Conservation (phyloP, 2,888 invertebrate species). For the Chironomus riparius region DNA sequence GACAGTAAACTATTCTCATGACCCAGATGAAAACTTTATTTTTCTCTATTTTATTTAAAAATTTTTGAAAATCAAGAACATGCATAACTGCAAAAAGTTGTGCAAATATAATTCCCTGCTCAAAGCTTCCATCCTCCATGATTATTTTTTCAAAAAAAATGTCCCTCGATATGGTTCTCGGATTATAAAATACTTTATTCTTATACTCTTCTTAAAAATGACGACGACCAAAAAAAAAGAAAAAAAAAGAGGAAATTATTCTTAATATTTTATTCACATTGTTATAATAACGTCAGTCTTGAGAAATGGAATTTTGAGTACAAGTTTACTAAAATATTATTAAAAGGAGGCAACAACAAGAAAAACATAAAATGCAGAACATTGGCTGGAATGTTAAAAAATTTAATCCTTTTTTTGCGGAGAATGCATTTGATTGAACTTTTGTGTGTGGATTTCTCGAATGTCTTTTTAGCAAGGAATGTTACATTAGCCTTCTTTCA, state of each 20-base stretch:
- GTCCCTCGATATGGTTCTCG: neutral
- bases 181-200: neutral
- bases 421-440: conserved; percentile 6
- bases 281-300: neutral
- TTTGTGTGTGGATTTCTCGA: neutral
- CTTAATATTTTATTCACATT: neutral
- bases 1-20: too few species aligned
- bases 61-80: too few species aligned
- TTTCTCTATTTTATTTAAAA: too few species aligned
- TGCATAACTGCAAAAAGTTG: too few species aligned
- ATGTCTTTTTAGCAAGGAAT: neutral
- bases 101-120: too few species aligned
- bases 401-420: neutral
- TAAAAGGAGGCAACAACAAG: neutral
- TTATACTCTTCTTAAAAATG: neutral
- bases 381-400: neutral
- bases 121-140: too few species aligned
- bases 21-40: too few species aligned
- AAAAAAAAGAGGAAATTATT: neutral
- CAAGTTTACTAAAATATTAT: neutral
- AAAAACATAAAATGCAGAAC: neutral
- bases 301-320: neutral
- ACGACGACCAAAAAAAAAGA: neutral
- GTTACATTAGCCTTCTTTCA: conserved; percentile 1
- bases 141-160: neutral